Conservation (phyloP, 2,797 vertebrate genomes). For the Octomys mimax region DNA sequence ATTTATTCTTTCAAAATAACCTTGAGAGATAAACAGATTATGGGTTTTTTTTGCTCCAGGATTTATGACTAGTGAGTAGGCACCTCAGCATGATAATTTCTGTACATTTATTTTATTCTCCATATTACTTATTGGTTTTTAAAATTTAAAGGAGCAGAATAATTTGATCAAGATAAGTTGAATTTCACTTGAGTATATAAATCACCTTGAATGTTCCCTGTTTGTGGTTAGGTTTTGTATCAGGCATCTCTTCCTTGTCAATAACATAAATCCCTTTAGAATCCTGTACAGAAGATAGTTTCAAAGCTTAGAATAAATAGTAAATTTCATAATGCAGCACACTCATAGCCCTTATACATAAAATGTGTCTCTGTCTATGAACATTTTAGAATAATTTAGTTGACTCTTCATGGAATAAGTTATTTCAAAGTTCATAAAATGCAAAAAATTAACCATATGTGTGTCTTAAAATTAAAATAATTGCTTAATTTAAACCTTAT, state of each 20-base stretch:
- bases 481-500: background rate
- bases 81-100: background rate
- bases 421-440: background rate
- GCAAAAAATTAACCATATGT: background rate
- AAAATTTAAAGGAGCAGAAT: background rate
- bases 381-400: background rate
- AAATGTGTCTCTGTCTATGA: background rate
- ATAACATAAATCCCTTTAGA: background rate
- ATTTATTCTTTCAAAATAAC: background rate
- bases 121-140: background rate
- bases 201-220: background rate
- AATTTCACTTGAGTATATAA: background rate
- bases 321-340: background rate
- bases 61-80: background rate
- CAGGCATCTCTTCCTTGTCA: background rate
- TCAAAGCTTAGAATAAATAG: background rate
- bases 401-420: background rate
- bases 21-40: constrained; percentile 24
- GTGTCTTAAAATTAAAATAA: background rate
- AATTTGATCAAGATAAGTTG: background rate
- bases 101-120: constrained; percentile 22
- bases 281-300: background rate
- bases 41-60: background rate
- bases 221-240: background rate
- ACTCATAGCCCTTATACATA: background rate